phyloP scores from a whole-genome alignment of 2,113 vertebrate genomes.

The Seriola dumerili region DNA sequence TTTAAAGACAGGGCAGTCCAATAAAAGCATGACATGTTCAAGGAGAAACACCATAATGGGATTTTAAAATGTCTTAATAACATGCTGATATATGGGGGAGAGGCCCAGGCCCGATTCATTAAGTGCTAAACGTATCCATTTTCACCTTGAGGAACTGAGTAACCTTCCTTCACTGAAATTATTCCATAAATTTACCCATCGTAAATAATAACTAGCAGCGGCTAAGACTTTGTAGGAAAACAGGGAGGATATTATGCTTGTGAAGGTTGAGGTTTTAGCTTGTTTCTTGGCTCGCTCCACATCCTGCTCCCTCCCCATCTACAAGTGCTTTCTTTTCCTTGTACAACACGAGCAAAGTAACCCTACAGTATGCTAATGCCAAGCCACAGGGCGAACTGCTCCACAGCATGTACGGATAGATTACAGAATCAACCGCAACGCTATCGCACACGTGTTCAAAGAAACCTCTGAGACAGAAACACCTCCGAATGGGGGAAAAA shows the following conservation, averaged over 20 bases:
- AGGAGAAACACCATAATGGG: conserved; percentile 90
- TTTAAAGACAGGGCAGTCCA: conserved; percentile 88
- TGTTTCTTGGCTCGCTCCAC: conserved; percentile 48
- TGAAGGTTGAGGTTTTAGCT: conserved; percentile 75
- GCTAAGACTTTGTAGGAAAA: conserved; percentile 79
- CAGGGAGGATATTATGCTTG: conserved; percentile 73
- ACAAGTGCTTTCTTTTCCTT: conserved; percentile 55
- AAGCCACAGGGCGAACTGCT: conserved; percentile 63
- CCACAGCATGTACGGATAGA: conserved; percentile 65
- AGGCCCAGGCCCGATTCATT: conserved; percentile 85
- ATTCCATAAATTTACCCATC: conserved; percentile 88
- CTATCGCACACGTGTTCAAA: conserved; percentile 60
- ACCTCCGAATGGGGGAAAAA: conserved; percentile 16
- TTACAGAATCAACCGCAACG: conserved; percentile 65
- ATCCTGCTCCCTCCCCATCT: conserved; percentile 30
- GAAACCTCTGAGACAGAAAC: conserved; percentile 56
- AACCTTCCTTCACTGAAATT: conserved; percentile 85
- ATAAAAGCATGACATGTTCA: conserved; percentile 90
- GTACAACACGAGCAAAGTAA: conserved; percentile 58
- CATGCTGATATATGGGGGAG: conserved; percentile 89
- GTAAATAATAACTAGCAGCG: conserved; percentile 87
- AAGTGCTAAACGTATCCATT: conserved; percentile 89
- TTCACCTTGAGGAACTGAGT: conserved; percentile 88
- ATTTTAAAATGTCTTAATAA: conserved; percentile 91
- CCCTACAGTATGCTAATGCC: conserved; percentile 67